A percentile compares a stretch with the other conserved stretches of the same genome.
These are phyloP conservation scores for Muschampia plurimacula DNA, from an alignment of 2,888 invertebrate species.

Conservation along the genomic window DNA sequence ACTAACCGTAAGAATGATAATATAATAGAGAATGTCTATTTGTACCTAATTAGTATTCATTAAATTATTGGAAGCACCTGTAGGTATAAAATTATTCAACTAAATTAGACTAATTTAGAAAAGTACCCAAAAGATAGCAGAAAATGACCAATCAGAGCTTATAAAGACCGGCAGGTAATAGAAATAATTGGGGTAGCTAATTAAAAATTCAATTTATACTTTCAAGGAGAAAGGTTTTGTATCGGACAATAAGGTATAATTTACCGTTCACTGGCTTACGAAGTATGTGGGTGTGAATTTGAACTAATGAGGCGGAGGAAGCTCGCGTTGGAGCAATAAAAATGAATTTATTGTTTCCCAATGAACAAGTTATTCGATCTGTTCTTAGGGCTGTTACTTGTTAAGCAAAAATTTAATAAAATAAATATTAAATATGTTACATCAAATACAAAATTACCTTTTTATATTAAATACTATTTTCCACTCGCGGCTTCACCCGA, in stretches of 20 bases:
- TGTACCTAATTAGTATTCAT: no score
- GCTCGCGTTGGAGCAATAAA: conserved; percentile 46
- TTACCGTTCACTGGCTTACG: conserved; percentile 26
- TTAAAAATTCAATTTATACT: conserved; percentile 34
- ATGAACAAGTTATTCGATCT: conserved; percentile 46
- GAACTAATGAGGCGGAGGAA: conserved; percentile 37
- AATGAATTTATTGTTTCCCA: conserved; percentile 49
- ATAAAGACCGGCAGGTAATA: background rate
- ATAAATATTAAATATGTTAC: no score
- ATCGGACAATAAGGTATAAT: conserved; percentile 32
- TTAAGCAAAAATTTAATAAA: background rate
- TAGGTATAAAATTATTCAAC: no score
- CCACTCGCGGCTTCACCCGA: no score
- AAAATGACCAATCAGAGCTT: conserved; percentile 10
- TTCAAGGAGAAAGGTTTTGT: conserved; percentile 21
- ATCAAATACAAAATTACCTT: no score
- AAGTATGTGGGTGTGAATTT: conserved; percentile 39
- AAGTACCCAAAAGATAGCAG: background rate
- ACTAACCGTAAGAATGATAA: no score
- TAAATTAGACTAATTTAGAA: no score
- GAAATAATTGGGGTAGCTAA: conserved; percentile 26
- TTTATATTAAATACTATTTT: no score
- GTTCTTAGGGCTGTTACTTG: conserved; percentile 40
- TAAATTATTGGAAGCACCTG: no score
- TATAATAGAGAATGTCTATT: no score